Percentiles rank a stretch among this genome's conserved stretches.
These are phyloP conservation scores for Drosophila lacicola DNA, from an alignment of 2,888 invertebrate genomes.

Conservation along the genomic window DNA sequence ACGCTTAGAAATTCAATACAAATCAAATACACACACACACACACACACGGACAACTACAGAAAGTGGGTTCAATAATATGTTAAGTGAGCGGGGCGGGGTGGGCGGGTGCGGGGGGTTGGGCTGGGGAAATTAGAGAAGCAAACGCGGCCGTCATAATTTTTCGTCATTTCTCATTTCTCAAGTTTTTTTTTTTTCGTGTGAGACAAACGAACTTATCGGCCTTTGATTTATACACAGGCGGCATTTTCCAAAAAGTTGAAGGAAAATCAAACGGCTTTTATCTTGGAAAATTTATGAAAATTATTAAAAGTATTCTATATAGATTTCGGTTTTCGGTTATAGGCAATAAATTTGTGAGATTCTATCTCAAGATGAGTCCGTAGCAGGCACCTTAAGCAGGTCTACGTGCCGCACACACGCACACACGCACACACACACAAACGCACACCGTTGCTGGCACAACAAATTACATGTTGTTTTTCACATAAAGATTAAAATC, in stretches of 20 bases:
- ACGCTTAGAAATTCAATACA: constrained; percentile 77
- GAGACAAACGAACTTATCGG: constrained; percentile 65
- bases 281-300: constrained; percentile 75
- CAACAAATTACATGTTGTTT: constrained; percentile 83
- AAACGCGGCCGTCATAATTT: constrained; percentile 62
- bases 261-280: constrained; percentile 31
- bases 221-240: constrained; percentile 73
- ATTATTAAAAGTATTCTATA: constrained; percentile 81
- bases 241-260: constrained; percentile 58
- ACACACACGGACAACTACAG: constrained; percentile 7
- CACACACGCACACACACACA: constrained; percentile 29
- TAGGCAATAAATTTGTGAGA: constrained; percentile 81
- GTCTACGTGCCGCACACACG: constrained; percentile 46
- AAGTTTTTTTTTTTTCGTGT: constrained; percentile 23
- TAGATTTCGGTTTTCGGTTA: constrained; percentile 56
- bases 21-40: constrained; percentile 28
- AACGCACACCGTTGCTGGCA: constrained; percentile 30
- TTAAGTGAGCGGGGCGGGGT: constrained; percentile 30
- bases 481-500: constrained; percentile 84
- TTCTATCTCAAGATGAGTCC: constrained; percentile 79
- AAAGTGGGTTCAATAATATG: constrained; percentile 53
- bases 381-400: constrained; percentile 44
- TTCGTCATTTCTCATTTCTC: constrained; percentile 28
- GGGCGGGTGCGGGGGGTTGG: constrained; percentile 11
- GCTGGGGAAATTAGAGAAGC: constrained; percentile 53